These are phyloP conservation scores for Tipula vernalis DNA, from an alignment of 2,888 invertebrate species.

Conservation along the genomic window DNA sequence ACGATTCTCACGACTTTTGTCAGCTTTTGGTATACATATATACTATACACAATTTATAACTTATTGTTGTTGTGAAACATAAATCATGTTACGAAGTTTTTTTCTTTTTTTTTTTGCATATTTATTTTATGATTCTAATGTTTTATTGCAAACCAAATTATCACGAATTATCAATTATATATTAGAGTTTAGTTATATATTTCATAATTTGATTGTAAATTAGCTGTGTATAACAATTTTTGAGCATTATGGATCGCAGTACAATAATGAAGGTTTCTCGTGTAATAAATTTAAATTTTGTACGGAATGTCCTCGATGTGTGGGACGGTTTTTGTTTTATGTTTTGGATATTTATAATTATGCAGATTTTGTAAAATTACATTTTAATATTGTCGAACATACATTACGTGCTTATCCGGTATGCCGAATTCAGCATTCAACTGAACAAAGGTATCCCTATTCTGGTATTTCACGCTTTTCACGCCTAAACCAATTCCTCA, in stretches of 20 bases:
- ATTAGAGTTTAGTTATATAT: background rate
- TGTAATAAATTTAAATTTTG: background rate
- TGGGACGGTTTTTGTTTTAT: background rate
- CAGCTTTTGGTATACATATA: background rate
- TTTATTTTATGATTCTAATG: background rate
- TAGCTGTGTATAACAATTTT: background rate
- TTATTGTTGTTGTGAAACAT: background rate
- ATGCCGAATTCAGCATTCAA: too few species aligned
- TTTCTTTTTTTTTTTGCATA: background rate
- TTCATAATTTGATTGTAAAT: background rate
- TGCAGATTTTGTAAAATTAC: too few species aligned
- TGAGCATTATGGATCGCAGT: background rate
- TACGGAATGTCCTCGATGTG: background rate
- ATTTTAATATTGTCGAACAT: background rate
- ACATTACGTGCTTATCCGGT: too few species aligned
- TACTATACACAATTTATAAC: background rate
- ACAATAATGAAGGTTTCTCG: background rate
- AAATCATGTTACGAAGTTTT: background rate
- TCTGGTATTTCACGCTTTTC: too few species aligned
- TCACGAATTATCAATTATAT: background rate
- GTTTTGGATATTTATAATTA: background rate
- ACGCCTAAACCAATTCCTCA: too few species aligned
- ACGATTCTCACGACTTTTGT: conserved; percentile 4
- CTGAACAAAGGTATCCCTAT: too few species aligned
- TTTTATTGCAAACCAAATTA: background rate